Percentiles rank a stretch among this genome's conserved stretches.
Evolutionary conservation across 1,140 invertebrate genomes (phyloP).

Genomic region (Drosophila lacertosa): DNA sequence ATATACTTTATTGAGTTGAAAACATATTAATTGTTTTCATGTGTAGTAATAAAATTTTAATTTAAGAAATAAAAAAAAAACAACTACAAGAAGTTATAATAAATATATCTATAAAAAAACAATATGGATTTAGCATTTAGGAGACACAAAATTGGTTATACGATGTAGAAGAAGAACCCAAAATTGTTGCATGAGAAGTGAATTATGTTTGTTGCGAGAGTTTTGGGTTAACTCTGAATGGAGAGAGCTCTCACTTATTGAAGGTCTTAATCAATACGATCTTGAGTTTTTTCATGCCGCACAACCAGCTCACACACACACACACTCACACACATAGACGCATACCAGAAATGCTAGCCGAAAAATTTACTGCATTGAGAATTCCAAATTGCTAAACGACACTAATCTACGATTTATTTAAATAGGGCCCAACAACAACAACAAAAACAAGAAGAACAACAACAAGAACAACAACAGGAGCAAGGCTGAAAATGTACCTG

Average conservation of each 20-base stretch:
- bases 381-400: constrained; percentile 80
- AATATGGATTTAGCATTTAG: too few relatives aligned
- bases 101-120: too few relatives aligned
- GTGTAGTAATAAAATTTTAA: too few relatives aligned
- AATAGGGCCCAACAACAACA: constrained; percentile 46
- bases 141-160: too few relatives aligned
- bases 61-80: too few relatives aligned
- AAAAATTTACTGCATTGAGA: constrained; percentile 44
- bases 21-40: too few relatives aligned
- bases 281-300: background rate
- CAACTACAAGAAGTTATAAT: too few relatives aligned
- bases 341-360: constrained; percentile 23
- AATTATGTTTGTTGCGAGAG: too few relatives aligned
- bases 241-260: background rate
- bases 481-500: constrained; percentile 49
- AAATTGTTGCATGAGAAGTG: too few relatives aligned
- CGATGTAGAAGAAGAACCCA: too few relatives aligned
- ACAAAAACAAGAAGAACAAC: constrained; percentile 3
- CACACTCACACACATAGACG: background rate
- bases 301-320: background rate
- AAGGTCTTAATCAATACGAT: constrained; percentile 45
- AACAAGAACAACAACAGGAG: constrained; percentile 9
- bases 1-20: too few relatives aligned
- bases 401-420: constrained; percentile 80
- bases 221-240: too few relatives aligned